Evolutionary conservation across 2,888 invertebrate species (phyloP).

Genomic region (Mantis religiosa): DNA sequence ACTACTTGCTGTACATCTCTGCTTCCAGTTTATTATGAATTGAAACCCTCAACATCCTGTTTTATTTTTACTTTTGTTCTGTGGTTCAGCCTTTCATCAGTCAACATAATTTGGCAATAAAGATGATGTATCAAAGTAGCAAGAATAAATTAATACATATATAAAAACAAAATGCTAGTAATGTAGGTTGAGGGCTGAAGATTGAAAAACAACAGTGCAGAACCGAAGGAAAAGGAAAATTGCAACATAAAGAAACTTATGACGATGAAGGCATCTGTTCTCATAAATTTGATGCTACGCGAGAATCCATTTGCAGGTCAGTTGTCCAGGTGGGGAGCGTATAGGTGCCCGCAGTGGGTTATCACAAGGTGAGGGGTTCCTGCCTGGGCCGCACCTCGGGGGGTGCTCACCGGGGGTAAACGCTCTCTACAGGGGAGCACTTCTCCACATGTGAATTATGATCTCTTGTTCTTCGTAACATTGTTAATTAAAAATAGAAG

Average conservation of each 20-base stretch:
- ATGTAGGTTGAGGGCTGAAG: too few relatives aligned
- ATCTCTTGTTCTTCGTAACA: neutral
- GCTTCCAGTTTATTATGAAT: too few relatives aligned
- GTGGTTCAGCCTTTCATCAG: too few relatives aligned
- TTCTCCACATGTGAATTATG: neutral
- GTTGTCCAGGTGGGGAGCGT: neutral
- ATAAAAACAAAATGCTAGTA: too few relatives aligned
- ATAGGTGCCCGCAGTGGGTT: neutral
- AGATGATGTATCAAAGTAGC: too few relatives aligned
- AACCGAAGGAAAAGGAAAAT: too few relatives aligned
- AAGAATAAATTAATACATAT: too few relatives aligned
- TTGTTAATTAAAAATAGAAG: neutral
- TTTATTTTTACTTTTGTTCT: too few relatives aligned
- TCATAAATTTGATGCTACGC: neutral
- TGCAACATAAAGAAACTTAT: neutral
- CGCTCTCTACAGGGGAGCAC: neutral
- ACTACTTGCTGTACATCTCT: too few relatives aligned
- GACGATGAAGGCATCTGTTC: neutral
- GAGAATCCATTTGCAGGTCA: neutral
- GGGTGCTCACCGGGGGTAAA: neutral
- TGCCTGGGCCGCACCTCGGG: neutral
- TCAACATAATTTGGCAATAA: too few relatives aligned
- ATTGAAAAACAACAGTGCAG: too few relatives aligned
- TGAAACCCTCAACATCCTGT: too few relatives aligned
- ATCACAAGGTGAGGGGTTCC: neutral